Percentiles rank a stretch among this genome's conserved stretches.
Evolutionary conservation across 2,888 invertebrate species (phyloP).

Genomic region (Cetonia aurata): DNA sequence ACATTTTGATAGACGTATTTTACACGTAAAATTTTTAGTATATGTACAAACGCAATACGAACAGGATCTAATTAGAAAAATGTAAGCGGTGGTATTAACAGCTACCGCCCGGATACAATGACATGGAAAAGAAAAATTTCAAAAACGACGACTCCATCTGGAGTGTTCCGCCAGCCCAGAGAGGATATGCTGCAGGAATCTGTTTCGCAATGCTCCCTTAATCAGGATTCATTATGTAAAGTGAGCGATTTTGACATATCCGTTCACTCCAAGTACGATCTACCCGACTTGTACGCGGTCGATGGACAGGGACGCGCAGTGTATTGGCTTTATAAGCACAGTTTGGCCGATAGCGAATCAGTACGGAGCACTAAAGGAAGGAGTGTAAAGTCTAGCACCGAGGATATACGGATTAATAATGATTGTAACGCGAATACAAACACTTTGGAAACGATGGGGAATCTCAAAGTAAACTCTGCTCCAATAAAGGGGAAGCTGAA

Average conservation of each 20-base stretch:
- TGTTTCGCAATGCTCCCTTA: conserved; percentile 42
- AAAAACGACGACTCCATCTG: conserved; percentile 1
- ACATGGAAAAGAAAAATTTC: background rate
- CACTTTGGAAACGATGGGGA: background rate
- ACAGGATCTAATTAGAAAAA: no score
- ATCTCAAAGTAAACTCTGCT: background rate
- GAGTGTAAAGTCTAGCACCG: background rate
- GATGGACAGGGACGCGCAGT: conserved; percentile 44
- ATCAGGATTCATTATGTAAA: conserved; percentile 48
- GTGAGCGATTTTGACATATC: conserved; percentile 50
- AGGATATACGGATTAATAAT: background rate
- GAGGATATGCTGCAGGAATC: conserved; percentile 44
- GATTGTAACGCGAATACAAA: background rate
- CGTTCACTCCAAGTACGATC: conserved; percentile 37
- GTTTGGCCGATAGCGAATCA: conserved; percentile 42
- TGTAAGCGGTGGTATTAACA: no score
- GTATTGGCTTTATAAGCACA: conserved; percentile 49
- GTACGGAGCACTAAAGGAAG: conserved; percentile 20
- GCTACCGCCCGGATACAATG: conserved; percentile 17
- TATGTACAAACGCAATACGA: no score
- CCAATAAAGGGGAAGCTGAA: conserved; percentile 5
- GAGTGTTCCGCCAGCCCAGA: conserved; percentile 47
- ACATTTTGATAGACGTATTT: no score
- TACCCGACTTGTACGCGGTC: conserved; percentile 36
- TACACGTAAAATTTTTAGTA: background rate